These are phyloP conservation scores for Melinopterus prodromus DNA, from an alignment of 2,888 invertebrate species.

Conservation along the genomic window DNA sequence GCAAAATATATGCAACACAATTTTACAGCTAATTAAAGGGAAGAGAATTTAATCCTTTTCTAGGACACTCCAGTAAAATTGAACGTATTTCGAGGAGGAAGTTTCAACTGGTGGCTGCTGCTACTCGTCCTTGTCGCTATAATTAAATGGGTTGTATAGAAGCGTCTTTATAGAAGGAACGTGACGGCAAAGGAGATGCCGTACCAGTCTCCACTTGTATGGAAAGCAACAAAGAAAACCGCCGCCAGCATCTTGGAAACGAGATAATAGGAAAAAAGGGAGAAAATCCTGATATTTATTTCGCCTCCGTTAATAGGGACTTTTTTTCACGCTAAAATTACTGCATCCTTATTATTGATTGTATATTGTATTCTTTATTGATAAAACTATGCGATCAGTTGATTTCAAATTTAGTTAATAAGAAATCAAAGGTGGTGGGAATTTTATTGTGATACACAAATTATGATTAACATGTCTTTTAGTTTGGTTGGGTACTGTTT, in stretches of 20 bases:
- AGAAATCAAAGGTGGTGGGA: too few relatives aligned
- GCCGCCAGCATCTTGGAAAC: neutral
- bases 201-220: neutral
- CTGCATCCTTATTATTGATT: too few relatives aligned
- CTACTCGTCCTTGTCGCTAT: neutral
- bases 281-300: neutral
- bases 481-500: too few relatives aligned
- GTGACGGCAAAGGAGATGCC: neutral
- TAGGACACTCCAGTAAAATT: neutral
- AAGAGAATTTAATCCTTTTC: too few relatives aligned
- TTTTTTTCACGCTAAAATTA: too few relatives aligned
- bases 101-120: neutral
- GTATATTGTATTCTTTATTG: too few relatives aligned
- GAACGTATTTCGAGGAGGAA: neutral
- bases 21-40: too few relatives aligned
- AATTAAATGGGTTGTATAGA: neutral
- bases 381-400: too few relatives aligned
- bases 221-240: neutral
- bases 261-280: neutral
- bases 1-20: too few relatives aligned
- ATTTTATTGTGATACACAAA: too few relatives aligned
- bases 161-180: neutral
- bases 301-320: neutral
- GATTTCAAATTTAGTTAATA: too few relatives aligned
- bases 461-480: too few relatives aligned